These are phyloP conservation scores for Proales similis DNA, from an alignment of 1,140 invertebrate genomes.

Conservation along the genomic window DNA sequence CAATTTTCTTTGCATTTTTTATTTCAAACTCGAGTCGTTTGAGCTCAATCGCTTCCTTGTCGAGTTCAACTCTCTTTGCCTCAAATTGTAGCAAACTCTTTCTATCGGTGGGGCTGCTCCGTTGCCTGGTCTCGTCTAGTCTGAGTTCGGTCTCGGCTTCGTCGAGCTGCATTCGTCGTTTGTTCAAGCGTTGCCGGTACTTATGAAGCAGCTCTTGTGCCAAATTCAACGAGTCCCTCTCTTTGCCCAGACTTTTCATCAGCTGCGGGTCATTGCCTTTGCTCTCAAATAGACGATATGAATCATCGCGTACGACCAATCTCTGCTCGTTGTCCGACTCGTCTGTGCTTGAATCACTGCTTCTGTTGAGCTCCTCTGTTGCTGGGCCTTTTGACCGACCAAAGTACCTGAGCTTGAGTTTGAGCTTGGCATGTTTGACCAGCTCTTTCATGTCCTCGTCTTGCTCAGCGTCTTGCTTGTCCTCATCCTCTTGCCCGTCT, in stretches of 20 bases:
- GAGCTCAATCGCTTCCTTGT: constrained; percentile 15
- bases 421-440: constrained; percentile 29
- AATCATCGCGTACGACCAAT: too few relatives aligned
- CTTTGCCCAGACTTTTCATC: constrained; percentile 8
- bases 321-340: too few relatives aligned
- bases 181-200: neutral
- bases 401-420: constrained; percentile 20
- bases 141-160: neutral
- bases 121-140: too few relatives aligned
- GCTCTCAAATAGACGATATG: too few relatives aligned
- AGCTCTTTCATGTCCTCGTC: constrained; percentile 18
- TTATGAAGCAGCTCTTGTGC: constrained; percentile 10
- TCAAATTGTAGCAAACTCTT: constrained; percentile 15
- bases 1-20: neutral
- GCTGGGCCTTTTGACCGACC: constrained; percentile 2
- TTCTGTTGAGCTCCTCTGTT: too few relatives aligned
- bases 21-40: constrained; percentile 18
- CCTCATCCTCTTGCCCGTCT: constrained; percentile 21
- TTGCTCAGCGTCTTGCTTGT: constrained; percentile 10
- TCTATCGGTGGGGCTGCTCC: too few relatives aligned
- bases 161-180: neutral
- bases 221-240: constrained; percentile 14
- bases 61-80: constrained; percentile 3
- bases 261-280: too few relatives aligned
- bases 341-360: too few relatives aligned